Percentiles rank a stretch among this genome's conserved stretches.
Evolutionary conservation across 1,140 invertebrate genomes (phyloP).

Genomic region (Procambarus clarkii): DNA sequence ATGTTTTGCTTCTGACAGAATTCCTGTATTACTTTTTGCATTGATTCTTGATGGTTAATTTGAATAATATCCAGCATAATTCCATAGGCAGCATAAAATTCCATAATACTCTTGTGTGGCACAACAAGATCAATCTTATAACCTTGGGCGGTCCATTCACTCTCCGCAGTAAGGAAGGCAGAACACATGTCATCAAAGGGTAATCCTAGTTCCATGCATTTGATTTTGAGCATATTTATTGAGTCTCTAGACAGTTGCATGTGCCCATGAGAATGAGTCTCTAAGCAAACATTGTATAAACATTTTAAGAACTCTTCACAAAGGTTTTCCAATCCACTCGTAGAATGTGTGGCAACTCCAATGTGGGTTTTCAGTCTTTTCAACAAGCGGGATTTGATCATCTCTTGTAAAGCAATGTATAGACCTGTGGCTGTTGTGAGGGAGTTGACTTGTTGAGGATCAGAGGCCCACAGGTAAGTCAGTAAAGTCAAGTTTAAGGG

Average conservation of each 20-base stretch:
- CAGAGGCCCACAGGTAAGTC: conserved; percentile 50
- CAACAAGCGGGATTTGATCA: conserved; percentile 23
- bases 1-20: not conserved
- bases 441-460: conserved; percentile 13
- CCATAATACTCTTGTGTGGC: conserved; percentile 54
- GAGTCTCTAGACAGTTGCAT: conserved; percentile 22
- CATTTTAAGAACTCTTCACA: not conserved
- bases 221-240: not conserved
- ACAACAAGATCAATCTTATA: conserved; percentile 15
- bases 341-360: not conserved
- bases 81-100: conserved; percentile 45
- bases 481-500: conserved; percentile 53
- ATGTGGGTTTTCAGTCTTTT: not conserved
- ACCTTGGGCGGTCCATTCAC: not conserved
- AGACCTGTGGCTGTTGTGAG: conserved; percentile 40
- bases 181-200: conserved; percentile 18
- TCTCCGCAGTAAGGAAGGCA: conserved; percentile 29
- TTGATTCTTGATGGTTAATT: not conserved
- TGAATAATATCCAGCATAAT: not conserved
- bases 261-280: not conserved
- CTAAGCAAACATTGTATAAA: conserved; percentile 6
- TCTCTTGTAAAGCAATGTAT: conserved; percentile 28
- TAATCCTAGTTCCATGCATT: conserved; percentile 17
- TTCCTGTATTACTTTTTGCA: not conserved
- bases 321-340: not conserved